Conservation (phyloP, 2,888 invertebrate genomes). For the Hofmannophila pseudospretella region DNA sequence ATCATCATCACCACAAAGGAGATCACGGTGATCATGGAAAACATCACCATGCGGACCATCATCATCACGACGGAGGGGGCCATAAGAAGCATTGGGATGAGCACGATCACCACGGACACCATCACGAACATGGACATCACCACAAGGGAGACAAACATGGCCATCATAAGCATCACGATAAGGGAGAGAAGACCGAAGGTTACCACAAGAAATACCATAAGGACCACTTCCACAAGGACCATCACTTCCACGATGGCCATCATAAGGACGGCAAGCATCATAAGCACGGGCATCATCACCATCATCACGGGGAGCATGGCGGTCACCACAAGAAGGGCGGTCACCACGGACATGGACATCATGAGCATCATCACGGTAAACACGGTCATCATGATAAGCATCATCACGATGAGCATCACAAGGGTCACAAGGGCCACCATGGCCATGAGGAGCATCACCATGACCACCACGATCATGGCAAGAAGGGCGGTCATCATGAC, state of each 20-base stretch:
- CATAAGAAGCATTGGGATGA: slow-evolving; percentile 68
- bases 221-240: slow-evolving; percentile 69
- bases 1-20: slow-evolving; percentile 68
- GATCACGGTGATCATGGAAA: slow-evolving; percentile 64
- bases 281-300: slow-evolving; percentile 66
- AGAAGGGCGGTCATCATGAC: slow-evolving; percentile 66
- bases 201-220: slow-evolving; percentile 72
- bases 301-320: slow-evolving; percentile 61
- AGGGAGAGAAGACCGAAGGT: slow-evolving; percentile 64
- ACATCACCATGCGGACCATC: slow-evolving; percentile 62
- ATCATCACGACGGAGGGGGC: slow-evolving; percentile 61
- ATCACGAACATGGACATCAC: slow-evolving; percentile 67
- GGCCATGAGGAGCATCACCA: slow-evolving; percentile 71
- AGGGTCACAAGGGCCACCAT: slow-evolving; percentile 71
- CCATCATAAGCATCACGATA: slow-evolving; percentile 65
- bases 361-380: slow-evolving; percentile 67
- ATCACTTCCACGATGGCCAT: slow-evolving; percentile 70
- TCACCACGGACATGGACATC: slow-evolving; percentile 62
- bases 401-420: slow-evolving; percentile 62
- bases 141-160: slow-evolving; percentile 69
- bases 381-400: slow-evolving; percentile 69
- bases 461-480: slow-evolving; percentile 68
- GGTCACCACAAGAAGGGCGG: slow-evolving; percentile 70
- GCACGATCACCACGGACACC: slow-evolving; percentile 62
- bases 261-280: slow-evolving; percentile 70